Percentiles rank a stretch among this genome's conserved stretches.
These are phyloP conservation scores for Hirtodrosophila histrioides DNA, from an alignment of 2,888 invertebrate genomes.

Conservation along the genomic window DNA sequence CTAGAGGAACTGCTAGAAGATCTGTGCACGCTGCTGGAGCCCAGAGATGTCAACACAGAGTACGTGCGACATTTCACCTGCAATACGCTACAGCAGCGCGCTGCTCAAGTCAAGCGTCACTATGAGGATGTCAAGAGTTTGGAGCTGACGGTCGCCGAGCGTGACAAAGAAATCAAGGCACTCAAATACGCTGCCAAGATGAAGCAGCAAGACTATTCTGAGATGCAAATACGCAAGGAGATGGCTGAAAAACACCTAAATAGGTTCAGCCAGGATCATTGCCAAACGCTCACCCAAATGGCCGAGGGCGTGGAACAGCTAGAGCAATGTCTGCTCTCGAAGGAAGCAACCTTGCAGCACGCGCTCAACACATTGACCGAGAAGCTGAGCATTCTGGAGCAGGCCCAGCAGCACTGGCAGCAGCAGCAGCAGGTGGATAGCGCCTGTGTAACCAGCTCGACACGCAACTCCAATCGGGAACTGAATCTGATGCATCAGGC, in stretches of 20 bases:
- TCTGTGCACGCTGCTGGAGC: conserved; percentile 89
- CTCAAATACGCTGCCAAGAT: conserved; percentile 93
- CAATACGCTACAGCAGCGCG: conserved; percentile 91
- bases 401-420: conserved; percentile 93
- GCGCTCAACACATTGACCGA: conserved; percentile 96
- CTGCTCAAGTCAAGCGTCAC: conserved; percentile 94
- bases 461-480: conserved; percentile 66
- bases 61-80: conserved; percentile 85
- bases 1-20: conserved; percentile 86
- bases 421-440: conserved; percentile 87
- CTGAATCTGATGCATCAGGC: conserved; percentile 67
- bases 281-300: conserved; percentile 57
- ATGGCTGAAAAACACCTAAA: conserved; percentile 94
- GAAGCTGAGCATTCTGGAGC: conserved; percentile 95
- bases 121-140: conserved; percentile 95
- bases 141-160: conserved; percentile 93
- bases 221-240: conserved; percentile 95
- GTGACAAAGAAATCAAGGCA: conserved; percentile 96
- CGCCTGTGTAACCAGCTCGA: conserved; percentile 74
- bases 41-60: conserved; percentile 85
- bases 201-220: conserved; percentile 95
- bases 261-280: conserved; percentile 85
- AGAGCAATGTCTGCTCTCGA: conserved; percentile 89
- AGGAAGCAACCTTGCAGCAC: conserved; percentile 97
- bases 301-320: conserved; percentile 88